A percentile compares a stretch with the other conserved stretches of the same genome.
phyloP scores from a whole-genome alignment of 1,140 invertebrate genomes.

The Trachelipus rathkii region DNA sequence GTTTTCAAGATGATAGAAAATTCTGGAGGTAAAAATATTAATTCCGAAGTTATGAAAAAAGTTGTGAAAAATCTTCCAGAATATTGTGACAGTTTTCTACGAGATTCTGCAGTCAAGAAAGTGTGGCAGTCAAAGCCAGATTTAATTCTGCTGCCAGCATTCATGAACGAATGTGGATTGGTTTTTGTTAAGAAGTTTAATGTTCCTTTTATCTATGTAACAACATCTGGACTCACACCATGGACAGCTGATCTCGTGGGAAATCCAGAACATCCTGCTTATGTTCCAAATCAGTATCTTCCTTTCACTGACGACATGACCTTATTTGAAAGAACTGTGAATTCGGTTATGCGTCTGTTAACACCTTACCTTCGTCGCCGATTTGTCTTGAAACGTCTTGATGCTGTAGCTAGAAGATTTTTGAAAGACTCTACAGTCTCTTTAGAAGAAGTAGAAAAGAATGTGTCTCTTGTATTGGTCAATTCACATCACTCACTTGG shows the following conservation, averaged over 20 bases:
- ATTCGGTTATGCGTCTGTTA: conserved; percentile 41
- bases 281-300: conserved; percentile 44
- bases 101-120: conserved; percentile 36
- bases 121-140: conserved; percentile 46
- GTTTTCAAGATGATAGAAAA: conserved; percentile 40
- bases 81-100: conserved; percentile 42
- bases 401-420: conserved; percentile 37
- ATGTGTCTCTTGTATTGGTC: conserved; percentile 55
- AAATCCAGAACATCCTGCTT: conserved; percentile 42
- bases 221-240: conserved; percentile 41
- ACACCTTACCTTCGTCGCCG: conserved; percentile 31
- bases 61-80: conserved; percentile 36
- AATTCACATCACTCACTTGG: conserved; percentile 59
- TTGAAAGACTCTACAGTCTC: conserved; percentile 37
- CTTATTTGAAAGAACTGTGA: conserved; percentile 44
- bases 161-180: conserved; percentile 48
- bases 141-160: conserved; percentile 47
- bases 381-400: conserved; percentile 34
- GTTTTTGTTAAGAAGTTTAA: conserved; percentile 54
- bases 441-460: conserved; percentile 52
- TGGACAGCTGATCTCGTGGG: conserved; percentile 46
- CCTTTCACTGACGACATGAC: conserved; percentile 45
- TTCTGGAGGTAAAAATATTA: conserved; percentile 30
- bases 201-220: conserved; percentile 57
- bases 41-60: conserved; percentile 41